phyloP scores from a whole-genome alignment of 2,888 invertebrate genomes.

The Linnaemya vulpina region DNA sequence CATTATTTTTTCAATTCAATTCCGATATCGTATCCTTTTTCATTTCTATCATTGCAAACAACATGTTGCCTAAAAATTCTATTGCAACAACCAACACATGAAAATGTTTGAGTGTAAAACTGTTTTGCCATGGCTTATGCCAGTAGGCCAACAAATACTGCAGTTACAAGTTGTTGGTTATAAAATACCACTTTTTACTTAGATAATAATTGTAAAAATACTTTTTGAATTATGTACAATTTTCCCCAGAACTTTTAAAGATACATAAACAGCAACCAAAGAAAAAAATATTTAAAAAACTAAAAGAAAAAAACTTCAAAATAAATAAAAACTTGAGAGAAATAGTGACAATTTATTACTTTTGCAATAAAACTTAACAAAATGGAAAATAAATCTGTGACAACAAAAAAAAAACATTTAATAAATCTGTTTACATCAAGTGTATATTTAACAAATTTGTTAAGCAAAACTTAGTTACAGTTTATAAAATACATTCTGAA shows the following conservation, averaged over 20 bases:
- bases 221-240: slow-evolving; percentile 60
- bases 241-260: slow-evolving; percentile 56
- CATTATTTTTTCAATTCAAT: no score
- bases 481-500: slow-evolving; percentile 6
- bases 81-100: no score
- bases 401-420: slow-evolving; percentile 28
- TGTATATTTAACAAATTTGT: slow-evolving; percentile 37
- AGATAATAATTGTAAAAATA: slow-evolving; percentile 65
- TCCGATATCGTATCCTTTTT: no score
- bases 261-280: slow-evolving; percentile 44
- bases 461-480: background rate
- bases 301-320: background rate
- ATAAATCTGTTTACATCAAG: slow-evolving; percentile 38
- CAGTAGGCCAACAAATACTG: slow-evolving; percentile 56
- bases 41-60: no score
- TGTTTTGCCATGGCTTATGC: background rate
- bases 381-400: slow-evolving; percentile 77
- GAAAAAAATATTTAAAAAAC: background rate
- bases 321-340: slow-evolving; percentile 41
- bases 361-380: slow-evolving; percentile 79
- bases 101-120: slow-evolving; percentile 1
- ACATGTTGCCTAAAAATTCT: no score
- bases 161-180: slow-evolving; percentile 51
- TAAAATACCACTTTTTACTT: slow-evolving; percentile 56
- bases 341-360: slow-evolving; percentile 78